Evolutionary conservation across 1,140 invertebrate species (phyloP), one percentile per base, ranked within the genome.

Genomic region (Ostrea denselamellosa): DNA sequence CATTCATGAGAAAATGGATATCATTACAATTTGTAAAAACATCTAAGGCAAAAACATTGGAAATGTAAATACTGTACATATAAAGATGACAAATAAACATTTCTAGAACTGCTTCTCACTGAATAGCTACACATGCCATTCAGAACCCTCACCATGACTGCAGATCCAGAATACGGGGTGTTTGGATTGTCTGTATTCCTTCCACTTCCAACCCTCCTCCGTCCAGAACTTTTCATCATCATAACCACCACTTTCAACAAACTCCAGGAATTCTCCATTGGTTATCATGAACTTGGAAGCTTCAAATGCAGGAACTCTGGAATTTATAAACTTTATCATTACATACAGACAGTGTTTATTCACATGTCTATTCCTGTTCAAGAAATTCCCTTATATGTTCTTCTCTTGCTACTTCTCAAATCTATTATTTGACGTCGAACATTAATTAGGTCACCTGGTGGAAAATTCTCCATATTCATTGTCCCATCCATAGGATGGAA

Each of bases 401-500:
- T 34, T 51, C 8, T n/a, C 10, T n/a, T n/a, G n/a, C n/a, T n/a
- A n/a, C n/a, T 44, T 44, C 34, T 44, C 34, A 44, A 44, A 1
- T 44, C 2, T 44, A 44, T 44, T 44, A 44, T 44, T 5, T 44
- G 34, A 44, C 5, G 34, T 44, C 34, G 1, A 44, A 44, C 34
- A 44, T 44, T 44, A 44, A 19, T 65, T 65, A 22, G 10, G 87
- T 90, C 90, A 94, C 94, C 89, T 92, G 89, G 90, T 92, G 7
- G 68, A 44, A 34, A 77, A 77, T 56, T 92, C 85, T 25, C 94
- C 94, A 90, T 95, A 95, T 85, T 95, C 94, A 89, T 94, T 95
- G 89, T 95, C 94, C 94, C 94, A 95, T n/a, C 94, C 94, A 90
- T 93, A 95, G 0, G 94, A 93, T 10, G 94, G 94, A 89, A 93